Evolutionary conservation across 2,888 invertebrate species (phyloP).

Genomic region (Orthosia cruda): DNA sequence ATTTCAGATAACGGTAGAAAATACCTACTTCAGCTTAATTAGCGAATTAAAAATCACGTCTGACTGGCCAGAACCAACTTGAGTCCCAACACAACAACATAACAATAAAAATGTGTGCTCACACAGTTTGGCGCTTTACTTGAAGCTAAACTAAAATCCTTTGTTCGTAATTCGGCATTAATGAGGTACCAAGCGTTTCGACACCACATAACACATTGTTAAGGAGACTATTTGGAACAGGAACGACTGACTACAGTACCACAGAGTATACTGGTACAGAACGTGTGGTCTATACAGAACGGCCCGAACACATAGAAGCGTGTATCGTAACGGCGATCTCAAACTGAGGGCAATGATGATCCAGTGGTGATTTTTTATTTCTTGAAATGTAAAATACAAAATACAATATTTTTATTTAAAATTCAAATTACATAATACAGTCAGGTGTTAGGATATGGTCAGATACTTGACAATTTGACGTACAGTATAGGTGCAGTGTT

Average conservation of each 20-base stretch:
- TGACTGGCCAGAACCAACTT: slow-evolving; percentile 31
- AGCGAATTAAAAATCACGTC: slow-evolving; percentile 19
- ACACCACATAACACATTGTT: slow-evolving; percentile 59
- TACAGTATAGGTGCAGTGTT: too few species aligned
- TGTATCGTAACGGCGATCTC: too few species aligned
- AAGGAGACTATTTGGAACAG: slow-evolving; percentile 36
- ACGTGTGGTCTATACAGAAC: neutral
- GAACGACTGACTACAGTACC: slow-evolving; percentile 24
- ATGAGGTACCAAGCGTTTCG: slow-evolving; percentile 62
- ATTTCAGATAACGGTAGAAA: neutral
- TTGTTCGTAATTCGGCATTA: slow-evolving; percentile 60
- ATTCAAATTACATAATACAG: too few species aligned
- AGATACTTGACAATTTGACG: too few species aligned
- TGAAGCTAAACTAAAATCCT: slow-evolving; percentile 57
- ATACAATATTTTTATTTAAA: too few species aligned
- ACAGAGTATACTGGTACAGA: slow-evolving; percentile 2
- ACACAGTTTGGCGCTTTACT: slow-evolving; percentile 38
- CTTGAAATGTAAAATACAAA: too few species aligned
- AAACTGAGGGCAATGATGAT: too few species aligned
- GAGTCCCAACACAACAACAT: slow-evolving; percentile 5
- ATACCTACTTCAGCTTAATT: slow-evolving; percentile 14
- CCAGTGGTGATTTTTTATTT: too few species aligned
- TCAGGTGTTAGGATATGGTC: too few species aligned
- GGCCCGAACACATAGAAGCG: too few species aligned
- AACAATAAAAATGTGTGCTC: slow-evolving; percentile 31